Percentiles rank a stretch among this genome's conserved stretches.
Evolutionary conservation across 1,140 invertebrate genomes (phyloP).

Genomic region (Euwallacea fornicatus): DNA sequence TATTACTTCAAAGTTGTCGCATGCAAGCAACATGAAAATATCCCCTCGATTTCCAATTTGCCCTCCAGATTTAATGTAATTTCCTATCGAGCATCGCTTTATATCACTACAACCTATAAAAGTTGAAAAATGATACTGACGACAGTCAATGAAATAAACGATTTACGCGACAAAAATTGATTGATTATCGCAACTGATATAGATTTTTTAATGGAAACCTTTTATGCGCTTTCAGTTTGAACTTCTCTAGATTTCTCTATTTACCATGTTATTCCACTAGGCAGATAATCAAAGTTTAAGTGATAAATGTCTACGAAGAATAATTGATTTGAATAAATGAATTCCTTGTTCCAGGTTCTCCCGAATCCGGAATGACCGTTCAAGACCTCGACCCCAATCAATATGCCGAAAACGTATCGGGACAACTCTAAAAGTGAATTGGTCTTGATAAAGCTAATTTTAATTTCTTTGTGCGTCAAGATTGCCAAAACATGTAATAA

Average conservation of each 20-base stretch:
- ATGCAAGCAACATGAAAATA: neutral
- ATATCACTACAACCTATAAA: constrained; percentile 1
- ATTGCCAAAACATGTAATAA: constrained; percentile 34
- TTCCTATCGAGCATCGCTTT: neutral
- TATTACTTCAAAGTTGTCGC: neutral
- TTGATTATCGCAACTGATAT: neutral
- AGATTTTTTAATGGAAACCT: constrained; percentile 3
- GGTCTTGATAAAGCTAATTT: constrained; percentile 38
- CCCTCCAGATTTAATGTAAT: neutral
- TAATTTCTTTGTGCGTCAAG: constrained; percentile 33
- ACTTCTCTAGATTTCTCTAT: neutral
- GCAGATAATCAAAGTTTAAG: neutral
- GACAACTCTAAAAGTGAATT: constrained; percentile 27
- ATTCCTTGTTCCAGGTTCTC: constrained; percentile 40
- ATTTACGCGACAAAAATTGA: constrained; percentile 1
- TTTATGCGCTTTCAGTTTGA: neutral
- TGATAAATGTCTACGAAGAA: neutral
- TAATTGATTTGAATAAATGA: neutral
- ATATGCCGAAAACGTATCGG: constrained; percentile 39
- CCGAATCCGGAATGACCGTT: constrained; percentile 36
- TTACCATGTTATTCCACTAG: neutral
- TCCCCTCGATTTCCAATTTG: neutral
- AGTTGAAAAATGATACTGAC: constrained; percentile 5
- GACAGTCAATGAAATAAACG: constrained; percentile 10
- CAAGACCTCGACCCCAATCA: constrained; percentile 14